A percentile compares a stretch with the other conserved stretches of the same genome.
These are phyloP conservation scores for Frieseomelitta varia DNA, from an alignment of 1,140 invertebrate genomes.

Conservation along the genomic window DNA sequence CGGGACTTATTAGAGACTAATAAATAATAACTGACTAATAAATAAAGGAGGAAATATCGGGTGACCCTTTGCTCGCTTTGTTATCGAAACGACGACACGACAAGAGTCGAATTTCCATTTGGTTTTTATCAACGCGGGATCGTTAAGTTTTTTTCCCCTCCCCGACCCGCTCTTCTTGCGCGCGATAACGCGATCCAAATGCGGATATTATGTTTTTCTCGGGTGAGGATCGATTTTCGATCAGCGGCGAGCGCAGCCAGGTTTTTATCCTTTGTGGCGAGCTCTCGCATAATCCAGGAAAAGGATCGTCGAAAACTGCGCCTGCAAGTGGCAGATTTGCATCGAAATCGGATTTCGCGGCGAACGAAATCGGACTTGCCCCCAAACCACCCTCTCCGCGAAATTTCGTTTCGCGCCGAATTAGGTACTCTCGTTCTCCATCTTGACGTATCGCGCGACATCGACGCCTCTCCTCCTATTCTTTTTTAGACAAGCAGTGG, in stretches of 20 bases:
- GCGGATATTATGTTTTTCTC: conserved; percentile 9
- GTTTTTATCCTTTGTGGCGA: conserved; percentile 5
- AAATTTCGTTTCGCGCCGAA: background rate
- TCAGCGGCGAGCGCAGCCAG: background rate
- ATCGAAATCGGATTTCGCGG: conserved; percentile 42
- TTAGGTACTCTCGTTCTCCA: background rate
- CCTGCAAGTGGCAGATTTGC: conserved; percentile 22
- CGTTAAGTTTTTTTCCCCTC: background rate
- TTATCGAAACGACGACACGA: background rate
- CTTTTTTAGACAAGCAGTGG: background rate
- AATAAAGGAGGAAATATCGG: background rate
- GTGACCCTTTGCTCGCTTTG: too few relatives aligned
- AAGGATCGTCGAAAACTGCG: conserved; percentile 30
- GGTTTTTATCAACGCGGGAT: background rate
- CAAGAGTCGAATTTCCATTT: background rate
- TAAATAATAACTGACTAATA: too few relatives aligned
- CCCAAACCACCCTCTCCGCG: background rate
- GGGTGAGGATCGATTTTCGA: conserved; percentile 27
- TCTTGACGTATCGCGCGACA: background rate
- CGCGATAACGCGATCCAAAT: background rate
- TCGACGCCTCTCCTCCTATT: background rate
- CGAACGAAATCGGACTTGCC: conserved; percentile 17
- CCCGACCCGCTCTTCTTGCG: background rate
- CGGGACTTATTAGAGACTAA: background rate
- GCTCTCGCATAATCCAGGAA: background rate